Evolutionary conservation across 2,113 vertebrate genomes (phyloP), one percentile per base, ranked within the genome.

Genomic region (Hippolais icterina): DNA sequence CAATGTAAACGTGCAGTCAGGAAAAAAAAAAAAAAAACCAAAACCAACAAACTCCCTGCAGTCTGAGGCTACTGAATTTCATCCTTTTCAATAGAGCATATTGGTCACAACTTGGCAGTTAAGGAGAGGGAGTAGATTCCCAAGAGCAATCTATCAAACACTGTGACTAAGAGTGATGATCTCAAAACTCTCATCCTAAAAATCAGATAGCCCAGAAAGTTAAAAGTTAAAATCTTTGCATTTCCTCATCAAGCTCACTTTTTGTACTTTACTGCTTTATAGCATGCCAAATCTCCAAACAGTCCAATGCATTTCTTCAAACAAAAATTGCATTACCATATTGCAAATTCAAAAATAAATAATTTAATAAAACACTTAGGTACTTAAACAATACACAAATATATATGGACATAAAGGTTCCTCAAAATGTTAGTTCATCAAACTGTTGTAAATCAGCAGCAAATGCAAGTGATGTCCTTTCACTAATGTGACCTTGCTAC

Each of bases 1-100:
- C 0, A 83, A 6, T 12, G 9, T 46, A 82, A 56, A 6, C 17
- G 2, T 18, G 18, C 35, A 61, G 15, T 23, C n/a, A 69, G 11
- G 59, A 57, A 54, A 60, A 7, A 18, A 0, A 53, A 63, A 57
- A 54, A 60, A 7, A 18, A 0, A 29, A 2, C 27, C 5, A 27
- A 37, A 52, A 33, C 14, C 18, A 59, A 1, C 10, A 21, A 54
- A 28, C 9, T 33, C 20, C 19, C 19, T 52, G 15, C 35, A 72
- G 90, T 42, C 15, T 75, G 5, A 70, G 9, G 13, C 19, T 56
- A 54, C 1, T 69, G 37, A 79, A 93, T 37, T 42, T 81, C 22
- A 29, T 15, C 1, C 63, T 53, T 57, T 86, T 42, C 28, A 5
- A 47, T 31, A n/a, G 0, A 35, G 23, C 27, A 15, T 47, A 47